A percentile compares a stretch with the other conserved stretches of the same genome.
Conservation (phyloP, 2,888 invertebrate species). For the Cerastis rubricosa region DNA sequence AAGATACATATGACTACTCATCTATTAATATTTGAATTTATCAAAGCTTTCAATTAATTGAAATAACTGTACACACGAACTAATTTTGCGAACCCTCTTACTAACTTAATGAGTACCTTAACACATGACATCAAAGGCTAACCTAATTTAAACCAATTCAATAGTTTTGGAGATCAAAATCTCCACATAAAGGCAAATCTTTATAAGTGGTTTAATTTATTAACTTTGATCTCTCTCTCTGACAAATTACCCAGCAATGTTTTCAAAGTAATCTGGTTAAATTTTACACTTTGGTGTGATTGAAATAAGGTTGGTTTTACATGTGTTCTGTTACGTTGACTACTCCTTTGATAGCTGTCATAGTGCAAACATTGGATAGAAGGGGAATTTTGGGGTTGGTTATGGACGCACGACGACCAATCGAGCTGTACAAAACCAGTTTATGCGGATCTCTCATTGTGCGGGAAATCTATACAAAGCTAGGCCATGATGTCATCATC, state of each 20-base stretch:
- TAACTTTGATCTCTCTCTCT: conserved; percentile 62
- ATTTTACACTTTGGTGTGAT: neutral
- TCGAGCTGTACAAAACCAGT: too few species aligned
- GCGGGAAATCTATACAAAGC: too few species aligned
- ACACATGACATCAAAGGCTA: conserved; percentile 53
- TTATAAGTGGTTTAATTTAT: conserved; percentile 67
- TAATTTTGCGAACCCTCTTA: conserved; percentile 13
- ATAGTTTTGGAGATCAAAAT: conserved; percentile 57
- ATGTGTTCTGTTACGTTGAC: conserved; percentile 21
- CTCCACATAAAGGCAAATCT: conserved; percentile 51
- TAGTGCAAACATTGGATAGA: conserved; percentile 43
- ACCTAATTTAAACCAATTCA: conserved; percentile 64
- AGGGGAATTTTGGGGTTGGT: conserved; percentile 25
- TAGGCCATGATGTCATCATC: too few species aligned
- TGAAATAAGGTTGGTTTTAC: conserved; percentile 36
- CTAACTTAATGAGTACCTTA: conserved; percentile 33
- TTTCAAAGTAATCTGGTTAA: conserved; percentile 14
- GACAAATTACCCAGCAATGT: conserved; percentile 49
- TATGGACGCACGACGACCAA: too few species aligned
- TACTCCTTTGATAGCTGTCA: conserved; percentile 59
- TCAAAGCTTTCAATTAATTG: conserved; percentile 22
- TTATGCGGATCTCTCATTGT: too few species aligned
- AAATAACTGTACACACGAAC: conserved; percentile 9
- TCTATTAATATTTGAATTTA: neutral
- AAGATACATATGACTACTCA: neutral